Evolutionary conservation across 2,113 vertebrate species (phyloP).

Genomic region (Cololabis saira): DNA sequence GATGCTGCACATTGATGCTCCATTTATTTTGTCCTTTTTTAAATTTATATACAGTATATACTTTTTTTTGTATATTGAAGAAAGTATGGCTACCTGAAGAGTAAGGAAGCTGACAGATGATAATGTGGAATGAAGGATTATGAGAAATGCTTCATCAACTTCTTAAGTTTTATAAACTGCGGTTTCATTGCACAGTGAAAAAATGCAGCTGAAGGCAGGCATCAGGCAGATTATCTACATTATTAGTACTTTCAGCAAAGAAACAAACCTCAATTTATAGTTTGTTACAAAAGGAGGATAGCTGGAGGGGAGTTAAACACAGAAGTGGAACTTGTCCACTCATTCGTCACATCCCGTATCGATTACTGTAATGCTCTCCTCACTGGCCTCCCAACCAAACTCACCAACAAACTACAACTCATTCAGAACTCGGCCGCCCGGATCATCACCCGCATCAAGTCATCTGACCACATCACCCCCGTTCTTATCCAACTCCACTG

Average conservation of each 20-base stretch:
- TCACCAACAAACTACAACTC: too few relatives aligned
- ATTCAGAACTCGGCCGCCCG: too few relatives aligned
- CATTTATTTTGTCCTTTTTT: background rate
- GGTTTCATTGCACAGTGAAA: slow-evolving; percentile 1
- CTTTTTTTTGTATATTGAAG: background rate
- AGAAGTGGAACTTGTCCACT: background rate
- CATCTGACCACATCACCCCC: too few relatives aligned
- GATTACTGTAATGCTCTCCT: too few relatives aligned
- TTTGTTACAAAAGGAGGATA: background rate
- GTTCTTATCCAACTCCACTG: too few relatives aligned
- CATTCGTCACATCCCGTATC: too few relatives aligned
- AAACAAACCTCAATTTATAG: slow-evolving; percentile 9
- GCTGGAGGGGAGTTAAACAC: slow-evolving; percentile 1
- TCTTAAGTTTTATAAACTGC: background rate
- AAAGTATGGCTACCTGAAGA: background rate
- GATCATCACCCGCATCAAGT: too few relatives aligned
- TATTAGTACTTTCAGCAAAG: slow-evolving; percentile 6
- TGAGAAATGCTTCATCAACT: too few relatives aligned
- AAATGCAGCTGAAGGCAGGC: background rate
- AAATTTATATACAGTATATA: too few relatives aligned
- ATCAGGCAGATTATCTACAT: slow-evolving; percentile 1
- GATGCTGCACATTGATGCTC: too few relatives aligned
- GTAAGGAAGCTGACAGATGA: background rate
- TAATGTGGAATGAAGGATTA: too few relatives aligned
- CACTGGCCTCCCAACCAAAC: too few relatives aligned